These are phyloP conservation scores for Stenodema calcarata DNA, from an alignment of 2,888 invertebrate species.

Conservation along the genomic window DNA sequence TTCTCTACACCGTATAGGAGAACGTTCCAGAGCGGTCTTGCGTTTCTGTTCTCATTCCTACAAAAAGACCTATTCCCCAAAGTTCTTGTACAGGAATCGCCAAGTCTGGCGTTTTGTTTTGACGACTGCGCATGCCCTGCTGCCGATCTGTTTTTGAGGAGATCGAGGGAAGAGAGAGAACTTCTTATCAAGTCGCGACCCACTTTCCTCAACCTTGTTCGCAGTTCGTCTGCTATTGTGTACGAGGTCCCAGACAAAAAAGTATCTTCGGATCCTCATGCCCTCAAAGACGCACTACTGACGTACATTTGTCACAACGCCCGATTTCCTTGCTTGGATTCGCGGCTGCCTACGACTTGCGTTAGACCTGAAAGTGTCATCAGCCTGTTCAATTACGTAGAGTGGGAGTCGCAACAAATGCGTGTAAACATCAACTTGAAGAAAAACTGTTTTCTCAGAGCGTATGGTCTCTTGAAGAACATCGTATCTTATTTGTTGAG, in stretches of 20 bases:
- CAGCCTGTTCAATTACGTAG: conserved; percentile 80
- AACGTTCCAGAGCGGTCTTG: conserved; percentile 89
- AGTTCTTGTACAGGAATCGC: conserved; percentile 75
- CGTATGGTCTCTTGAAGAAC: conserved; percentile 83
- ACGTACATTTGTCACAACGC: conserved; percentile 87
- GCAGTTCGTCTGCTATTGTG: conserved; percentile 69
- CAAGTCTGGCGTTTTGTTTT: conserved; percentile 85
- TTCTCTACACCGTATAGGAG: conserved; percentile 86
- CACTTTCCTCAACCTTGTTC: conserved; percentile 74
- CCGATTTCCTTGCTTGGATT: conserved; percentile 72
- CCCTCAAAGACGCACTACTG: conserved; percentile 79
- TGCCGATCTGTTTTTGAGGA: conserved; percentile 67
- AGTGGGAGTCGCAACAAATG: conserved; percentile 77
- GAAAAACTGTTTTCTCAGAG: conserved; percentile 73
- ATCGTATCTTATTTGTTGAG: conserved; percentile 81
- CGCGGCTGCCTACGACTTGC: conserved; percentile 63
- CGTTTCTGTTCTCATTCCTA: conserved; percentile 76
- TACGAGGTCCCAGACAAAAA: conserved; percentile 72
- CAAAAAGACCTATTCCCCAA: conserved; percentile 65
- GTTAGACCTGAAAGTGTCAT: conserved; percentile 76
- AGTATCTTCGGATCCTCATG: conserved; percentile 71
- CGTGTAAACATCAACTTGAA: conserved; percentile 69
- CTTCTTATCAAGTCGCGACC: conserved; percentile 76
- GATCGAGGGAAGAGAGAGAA: conserved; percentile 65
- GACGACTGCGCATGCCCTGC: conserved; percentile 82